Percentiles rank a stretch among this genome's conserved stretches.
Conservation (phyloP, 2,888 invertebrate species). For the Trypoxylon attenuatum region DNA sequence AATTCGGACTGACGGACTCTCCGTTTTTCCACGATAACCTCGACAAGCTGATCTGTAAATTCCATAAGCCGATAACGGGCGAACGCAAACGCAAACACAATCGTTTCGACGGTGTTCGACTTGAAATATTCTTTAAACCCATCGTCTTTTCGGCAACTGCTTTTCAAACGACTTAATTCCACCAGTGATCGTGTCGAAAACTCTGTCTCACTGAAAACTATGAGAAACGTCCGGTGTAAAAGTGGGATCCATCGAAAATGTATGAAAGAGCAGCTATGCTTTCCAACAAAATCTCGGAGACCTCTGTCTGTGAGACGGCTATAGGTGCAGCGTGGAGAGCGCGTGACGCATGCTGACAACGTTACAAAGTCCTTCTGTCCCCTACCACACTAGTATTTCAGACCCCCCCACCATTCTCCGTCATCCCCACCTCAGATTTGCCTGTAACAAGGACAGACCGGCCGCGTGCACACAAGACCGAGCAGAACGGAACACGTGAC, state of each 20-base stretch:
- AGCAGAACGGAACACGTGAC: constrained; percentile 38
- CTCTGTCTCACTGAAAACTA: too few relatives aligned
- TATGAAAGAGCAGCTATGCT: too few relatives aligned
- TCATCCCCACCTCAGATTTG: constrained; percentile 29
- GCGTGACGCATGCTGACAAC: constrained; percentile 62
- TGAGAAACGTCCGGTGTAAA: too few relatives aligned
- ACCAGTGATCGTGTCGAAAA: too few relatives aligned
- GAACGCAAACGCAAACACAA: too few relatives aligned
- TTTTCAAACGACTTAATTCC: too few relatives aligned
- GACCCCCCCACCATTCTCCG: constrained; percentile 37
- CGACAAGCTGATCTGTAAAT: neutral
- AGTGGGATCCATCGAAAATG: too few relatives aligned
- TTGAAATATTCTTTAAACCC: too few relatives aligned
- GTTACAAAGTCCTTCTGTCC: constrained; percentile 53
- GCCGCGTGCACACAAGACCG: constrained; percentile 23
- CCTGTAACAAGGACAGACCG: constrained; percentile 37
- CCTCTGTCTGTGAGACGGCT: constrained; percentile 30
- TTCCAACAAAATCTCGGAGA: constrained; percentile 25
- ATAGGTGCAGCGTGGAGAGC: constrained; percentile 50
- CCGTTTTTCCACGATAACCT: constrained; percentile 2
- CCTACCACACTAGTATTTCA: constrained; percentile 48
- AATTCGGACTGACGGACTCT: neutral
- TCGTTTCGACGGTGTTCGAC: too few relatives aligned
- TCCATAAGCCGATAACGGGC: constrained; percentile 3
- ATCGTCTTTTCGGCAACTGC: too few relatives aligned